Percentiles rank a stretch among this genome's conserved stretches.
phyloP scores from a whole-genome alignment of 2,113 vertebrate genomes.

The Psammodynastes pulverulentus region DNA sequence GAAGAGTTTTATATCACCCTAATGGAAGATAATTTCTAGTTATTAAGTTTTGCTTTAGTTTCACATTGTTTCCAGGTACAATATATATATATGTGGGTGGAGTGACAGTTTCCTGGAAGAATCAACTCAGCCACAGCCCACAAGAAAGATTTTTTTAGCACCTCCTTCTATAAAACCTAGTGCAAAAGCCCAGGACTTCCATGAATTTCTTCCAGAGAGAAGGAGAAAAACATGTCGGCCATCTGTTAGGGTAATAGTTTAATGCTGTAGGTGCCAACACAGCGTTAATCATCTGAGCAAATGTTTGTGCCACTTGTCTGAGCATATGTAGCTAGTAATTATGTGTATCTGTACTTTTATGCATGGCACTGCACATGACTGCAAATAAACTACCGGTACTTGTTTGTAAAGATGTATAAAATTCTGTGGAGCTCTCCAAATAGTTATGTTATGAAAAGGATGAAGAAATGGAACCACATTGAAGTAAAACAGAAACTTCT shows the following conservation, averaged over 20 bases:
- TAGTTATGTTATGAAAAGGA: background rate
- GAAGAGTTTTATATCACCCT: background rate
- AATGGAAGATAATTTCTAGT: background rate
- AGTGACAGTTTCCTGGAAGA: background rate
- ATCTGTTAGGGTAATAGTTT: background rate
- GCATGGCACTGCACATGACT: background rate
- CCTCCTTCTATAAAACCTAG: background rate
- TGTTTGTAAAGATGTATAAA: background rate
- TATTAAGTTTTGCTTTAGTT: background rate
- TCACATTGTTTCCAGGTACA: background rate
- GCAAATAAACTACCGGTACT: background rate
- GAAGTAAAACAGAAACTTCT: background rate
- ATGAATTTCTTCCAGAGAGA: constrained; percentile 1
- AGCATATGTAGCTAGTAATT: background rate
- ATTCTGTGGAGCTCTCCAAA: background rate
- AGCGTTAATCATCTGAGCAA: background rate
- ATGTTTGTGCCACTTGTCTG: background rate
- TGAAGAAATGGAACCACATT: background rate
- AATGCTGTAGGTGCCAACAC: background rate
- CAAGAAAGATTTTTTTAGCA: background rate
- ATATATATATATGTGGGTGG: background rate
- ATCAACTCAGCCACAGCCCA: background rate
- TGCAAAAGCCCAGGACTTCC: constrained; percentile 21
- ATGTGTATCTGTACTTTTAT: background rate
- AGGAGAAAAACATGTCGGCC: background rate